phyloP scores from a whole-genome alignment of 2,888 invertebrate genomes.

The Apamea anceps region DNA sequence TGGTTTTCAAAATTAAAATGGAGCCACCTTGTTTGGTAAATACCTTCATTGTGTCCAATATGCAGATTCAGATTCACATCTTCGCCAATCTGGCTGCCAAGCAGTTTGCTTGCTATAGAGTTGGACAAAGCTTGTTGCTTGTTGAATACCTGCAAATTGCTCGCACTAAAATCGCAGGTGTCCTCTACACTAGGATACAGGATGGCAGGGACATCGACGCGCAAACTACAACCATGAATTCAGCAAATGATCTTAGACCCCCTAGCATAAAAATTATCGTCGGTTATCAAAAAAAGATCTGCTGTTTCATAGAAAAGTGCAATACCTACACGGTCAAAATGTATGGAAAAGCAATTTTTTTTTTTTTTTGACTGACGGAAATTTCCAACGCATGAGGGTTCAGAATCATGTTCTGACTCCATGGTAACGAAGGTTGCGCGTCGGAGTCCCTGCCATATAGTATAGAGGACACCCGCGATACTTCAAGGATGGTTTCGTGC shows the following conservation, averaged over 20 bases:
- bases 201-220: too few relatives aligned
- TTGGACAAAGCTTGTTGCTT: not conserved
- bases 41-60: not conserved
- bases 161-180: not conserved
- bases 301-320: too few relatives aligned
- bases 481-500: not conserved
- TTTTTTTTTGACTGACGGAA: too few relatives aligned
- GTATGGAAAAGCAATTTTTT: too few relatives aligned
- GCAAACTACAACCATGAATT: too few relatives aligned
- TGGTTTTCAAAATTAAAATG: not conserved
- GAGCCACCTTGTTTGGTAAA: not conserved
- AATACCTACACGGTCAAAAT: too few relatives aligned
- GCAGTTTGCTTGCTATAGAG: not conserved
- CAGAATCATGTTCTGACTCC: not conserved
- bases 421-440: not conserved
- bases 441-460: not conserved
- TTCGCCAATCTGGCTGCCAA: not conserved
- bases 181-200: not conserved
- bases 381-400: not conserved
- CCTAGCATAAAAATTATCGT: not conserved
- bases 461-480: not conserved
- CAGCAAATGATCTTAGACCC: not conserved
- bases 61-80: not conserved
- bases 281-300: too few relatives aligned
- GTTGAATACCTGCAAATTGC: not conserved